These are phyloP conservation scores for Calosoma granatense DNA, from an alignment of 1,140 invertebrate genomes.

Conservation along the genomic window DNA sequence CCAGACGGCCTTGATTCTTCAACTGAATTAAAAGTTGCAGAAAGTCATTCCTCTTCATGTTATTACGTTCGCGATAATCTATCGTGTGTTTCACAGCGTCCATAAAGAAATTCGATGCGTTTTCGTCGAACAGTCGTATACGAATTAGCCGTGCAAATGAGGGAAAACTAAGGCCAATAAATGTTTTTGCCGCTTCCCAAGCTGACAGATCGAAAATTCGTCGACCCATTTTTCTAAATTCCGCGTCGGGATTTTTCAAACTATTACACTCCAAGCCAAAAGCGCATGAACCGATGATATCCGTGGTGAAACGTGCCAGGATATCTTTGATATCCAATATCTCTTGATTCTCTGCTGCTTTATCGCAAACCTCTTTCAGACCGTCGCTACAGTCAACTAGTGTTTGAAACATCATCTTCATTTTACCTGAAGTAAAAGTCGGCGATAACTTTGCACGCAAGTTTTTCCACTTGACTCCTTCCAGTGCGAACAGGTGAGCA, in stretches of 20 bases:
- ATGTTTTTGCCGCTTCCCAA: background rate
- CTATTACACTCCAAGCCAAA: constrained; percentile 51
- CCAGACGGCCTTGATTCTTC: constrained; percentile 33
- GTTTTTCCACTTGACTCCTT: constrained; percentile 38
- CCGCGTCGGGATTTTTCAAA: constrained; percentile 39
- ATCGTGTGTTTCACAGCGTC: constrained; percentile 36
- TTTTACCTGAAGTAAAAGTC: constrained; percentile 38
- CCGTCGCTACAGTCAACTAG: constrained; percentile 25
- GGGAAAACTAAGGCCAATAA: background rate
- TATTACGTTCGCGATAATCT: constrained; percentile 36
- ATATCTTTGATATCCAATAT: constrained; percentile 44
- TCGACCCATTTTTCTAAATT: constrained; percentile 35
- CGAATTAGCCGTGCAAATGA: background rate
- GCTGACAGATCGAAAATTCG: constrained; percentile 17
- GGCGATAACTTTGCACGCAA: constrained; percentile 37
- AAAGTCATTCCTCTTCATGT: constrained; percentile 42
- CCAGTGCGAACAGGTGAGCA: constrained; percentile 39
- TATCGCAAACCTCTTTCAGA: constrained; percentile 31
- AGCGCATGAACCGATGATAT: constrained; percentile 50
- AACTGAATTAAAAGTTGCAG: constrained; percentile 44
- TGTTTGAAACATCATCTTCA: constrained; percentile 40
- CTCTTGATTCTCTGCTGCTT: constrained; percentile 24
- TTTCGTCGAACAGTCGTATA: background rate
- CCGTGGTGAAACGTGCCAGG: constrained; percentile 48
- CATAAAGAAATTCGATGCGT: constrained; percentile 34